Percentiles rank a stretch among this genome's conserved stretches.
These are phyloP conservation scores for Netelia fuscicornis DNA, from an alignment of 2,888 invertebrate genomes.

Conservation along the genomic window DNA sequence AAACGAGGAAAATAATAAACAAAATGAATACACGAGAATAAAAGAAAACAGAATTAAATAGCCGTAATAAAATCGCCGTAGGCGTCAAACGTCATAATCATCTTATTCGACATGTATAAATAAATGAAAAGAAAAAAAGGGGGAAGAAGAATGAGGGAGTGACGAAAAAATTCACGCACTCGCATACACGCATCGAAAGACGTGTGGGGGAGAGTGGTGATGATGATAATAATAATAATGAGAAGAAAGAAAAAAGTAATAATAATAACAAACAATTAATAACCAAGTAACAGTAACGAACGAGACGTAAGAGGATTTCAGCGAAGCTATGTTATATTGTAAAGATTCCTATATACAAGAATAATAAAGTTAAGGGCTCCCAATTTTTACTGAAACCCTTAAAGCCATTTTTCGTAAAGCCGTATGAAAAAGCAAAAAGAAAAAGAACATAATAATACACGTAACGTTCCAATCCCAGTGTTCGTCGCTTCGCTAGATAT, in stretches of 20 bases:
- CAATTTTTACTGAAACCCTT: constrained; percentile 80
- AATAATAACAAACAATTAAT: constrained; percentile 76
- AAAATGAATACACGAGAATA: neutral
- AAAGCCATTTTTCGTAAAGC: constrained; percentile 66
- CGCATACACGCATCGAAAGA: constrained; percentile 48
- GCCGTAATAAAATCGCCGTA: constrained; percentile 41
- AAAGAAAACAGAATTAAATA: constrained; percentile 45
- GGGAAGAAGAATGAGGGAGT: neutral
- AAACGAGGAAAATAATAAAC: constrained; percentile 29
- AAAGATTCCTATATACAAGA: constrained; percentile 83
- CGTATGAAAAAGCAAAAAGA: constrained; percentile 13
- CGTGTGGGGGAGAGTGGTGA: constrained; percentile 61
- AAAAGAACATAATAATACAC: neutral
- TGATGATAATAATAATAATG: constrained; percentile 71
- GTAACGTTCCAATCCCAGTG: neutral
- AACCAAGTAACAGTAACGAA: constrained; percentile 71
- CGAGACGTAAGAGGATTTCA: constrained; percentile 76
- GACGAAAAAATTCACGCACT: constrained; percentile 19
- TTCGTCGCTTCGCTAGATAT: neutral
- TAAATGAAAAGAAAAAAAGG: constrained; percentile 13
- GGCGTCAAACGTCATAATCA: constrained; percentile 60
- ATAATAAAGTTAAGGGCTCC: constrained; percentile 82
- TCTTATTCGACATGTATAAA: constrained; percentile 62
- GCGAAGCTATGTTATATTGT: constrained; percentile 81
- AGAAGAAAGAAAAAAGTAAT: constrained; percentile 71